A percentile compares a stretch with the other conserved stretches of the same genome.
Evolutionary conservation across 2,113 vertebrate genomes (phyloP).

Genomic region (Clarias gariepinus): DNA sequence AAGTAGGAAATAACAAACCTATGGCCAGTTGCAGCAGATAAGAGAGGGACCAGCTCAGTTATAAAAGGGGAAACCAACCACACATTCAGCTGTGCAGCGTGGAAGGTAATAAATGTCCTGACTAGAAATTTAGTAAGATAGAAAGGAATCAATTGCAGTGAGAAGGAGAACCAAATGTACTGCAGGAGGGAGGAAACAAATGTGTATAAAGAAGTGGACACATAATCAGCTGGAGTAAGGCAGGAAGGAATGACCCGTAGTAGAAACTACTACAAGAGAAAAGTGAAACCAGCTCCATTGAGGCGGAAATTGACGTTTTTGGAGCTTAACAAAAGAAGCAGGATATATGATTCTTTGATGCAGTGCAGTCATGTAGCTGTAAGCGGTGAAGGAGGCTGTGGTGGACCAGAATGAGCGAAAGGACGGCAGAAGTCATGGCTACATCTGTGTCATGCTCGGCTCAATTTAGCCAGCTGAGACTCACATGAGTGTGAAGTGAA

Average conservation of each 20-base stretch:
- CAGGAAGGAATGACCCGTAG: not conserved
- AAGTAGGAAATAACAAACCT: not conserved
- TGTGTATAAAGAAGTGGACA: not conserved
- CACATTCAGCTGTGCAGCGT: not conserved
- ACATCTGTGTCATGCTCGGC: conserved; percentile 35
- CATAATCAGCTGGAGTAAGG: not conserved
- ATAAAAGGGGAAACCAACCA: not conserved
- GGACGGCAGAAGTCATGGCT: conserved; percentile 23
- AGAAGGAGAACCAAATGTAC: not conserved
- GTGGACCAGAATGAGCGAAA: conserved; percentile 10
- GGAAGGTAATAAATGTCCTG: not conserved
- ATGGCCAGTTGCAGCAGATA: not conserved
- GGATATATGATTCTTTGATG: not conserved
- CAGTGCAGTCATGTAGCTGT: conserved; percentile 33
- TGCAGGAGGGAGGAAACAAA: not conserved
- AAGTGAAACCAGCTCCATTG: not conserved
- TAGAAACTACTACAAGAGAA: not conserved
- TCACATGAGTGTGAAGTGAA: conserved; percentile 47
- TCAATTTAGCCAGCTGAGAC: conserved; percentile 49
- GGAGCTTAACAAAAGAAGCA: not conserved
- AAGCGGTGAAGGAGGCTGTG: not conserved
- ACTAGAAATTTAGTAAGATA: not conserved
- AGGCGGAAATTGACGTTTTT: not conserved
- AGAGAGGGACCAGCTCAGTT: not conserved
- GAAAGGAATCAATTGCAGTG: not conserved